Conservation (phyloP, 2,888 invertebrate genomes). For the Apotomis capreana region DNA sequence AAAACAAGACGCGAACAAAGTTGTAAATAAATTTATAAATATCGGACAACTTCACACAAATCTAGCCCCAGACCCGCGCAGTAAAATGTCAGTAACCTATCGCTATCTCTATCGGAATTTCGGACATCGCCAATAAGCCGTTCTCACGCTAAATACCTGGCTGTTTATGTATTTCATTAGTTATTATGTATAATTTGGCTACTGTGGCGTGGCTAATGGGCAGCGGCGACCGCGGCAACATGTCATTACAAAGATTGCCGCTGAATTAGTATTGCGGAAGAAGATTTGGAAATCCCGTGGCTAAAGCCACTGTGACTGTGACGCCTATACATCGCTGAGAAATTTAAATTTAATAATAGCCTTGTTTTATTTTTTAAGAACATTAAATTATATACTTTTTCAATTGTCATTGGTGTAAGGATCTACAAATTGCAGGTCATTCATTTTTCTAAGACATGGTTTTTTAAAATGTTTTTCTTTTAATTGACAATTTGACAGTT, state of each 20-base stretch:
- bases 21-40: too few species aligned
- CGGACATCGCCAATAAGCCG: constrained; percentile 5
- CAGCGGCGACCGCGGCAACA: constrained; percentile 33
- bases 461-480: too few species aligned
- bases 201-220: constrained; percentile 41
- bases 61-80: too few species aligned
- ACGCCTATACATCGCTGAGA: background rate
- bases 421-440: too few species aligned
- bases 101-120: background rate
- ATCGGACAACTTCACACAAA: too few species aligned
- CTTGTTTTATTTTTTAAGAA: too few species aligned
- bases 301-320: background rate
- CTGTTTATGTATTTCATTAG: constrained; percentile 34
- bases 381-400: too few species aligned
- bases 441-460: too few species aligned
- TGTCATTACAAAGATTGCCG: constrained; percentile 37
- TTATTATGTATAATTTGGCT: constrained; percentile 42
- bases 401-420: too few species aligned
- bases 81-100: background rate
- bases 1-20: too few species aligned
- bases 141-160: constrained; percentile 33
- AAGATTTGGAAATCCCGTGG: constrained; percentile 18
- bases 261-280: constrained; percentile 11
- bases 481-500: too few species aligned
- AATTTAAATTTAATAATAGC: too few species aligned